A percentile compares a stretch with the other conserved stretches of the same genome.
phyloP scores from a whole-genome alignment of 2,888 invertebrate species.

The Temnothorax ravouxi region DNA sequence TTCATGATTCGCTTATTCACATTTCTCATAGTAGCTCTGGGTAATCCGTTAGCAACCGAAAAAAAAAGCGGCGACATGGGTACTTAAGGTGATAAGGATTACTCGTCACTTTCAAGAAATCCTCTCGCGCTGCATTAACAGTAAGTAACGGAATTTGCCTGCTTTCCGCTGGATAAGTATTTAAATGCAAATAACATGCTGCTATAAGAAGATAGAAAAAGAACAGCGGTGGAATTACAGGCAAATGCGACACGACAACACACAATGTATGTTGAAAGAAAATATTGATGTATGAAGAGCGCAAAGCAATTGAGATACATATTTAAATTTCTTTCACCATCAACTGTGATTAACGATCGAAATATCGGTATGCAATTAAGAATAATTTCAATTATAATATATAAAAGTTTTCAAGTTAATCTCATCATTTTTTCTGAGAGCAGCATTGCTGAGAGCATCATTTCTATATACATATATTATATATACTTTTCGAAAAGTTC shows the following conservation, averaged over 20 bases:
- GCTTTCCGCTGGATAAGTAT: conserved; percentile 42
- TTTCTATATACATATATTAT: too few relatives aligned
- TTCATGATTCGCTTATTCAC: conserved; percentile 33
- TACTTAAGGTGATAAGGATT: conserved; percentile 71
- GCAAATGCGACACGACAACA: neutral
- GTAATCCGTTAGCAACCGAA: conserved; percentile 59
- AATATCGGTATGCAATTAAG: neutral
- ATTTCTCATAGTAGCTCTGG: conserved; percentile 58
- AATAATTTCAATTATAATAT: neutral
- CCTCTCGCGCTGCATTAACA: conserved; percentile 67
- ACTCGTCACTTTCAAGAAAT: conserved; percentile 67
- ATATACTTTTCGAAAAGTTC: neutral
- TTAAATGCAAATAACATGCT: conserved; percentile 47
- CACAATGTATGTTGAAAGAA: neutral
- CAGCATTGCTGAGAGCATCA: neutral
- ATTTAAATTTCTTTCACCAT: neutral
- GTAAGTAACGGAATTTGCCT: conserved; percentile 42
- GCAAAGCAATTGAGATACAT: neutral
- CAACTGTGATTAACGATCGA: neutral
- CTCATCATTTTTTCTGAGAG: neutral
- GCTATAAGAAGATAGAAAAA: conserved; percentile 32
- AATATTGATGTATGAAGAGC: conserved; percentile 9
- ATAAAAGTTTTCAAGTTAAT: neutral
- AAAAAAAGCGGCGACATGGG: conserved; percentile 53
- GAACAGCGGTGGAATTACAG: neutral